Percentiles rank a stretch among this genome's conserved stretches.
Evolutionary conservation across 1,140 invertebrate genomes (phyloP).

Genomic region (Bathynomus jamesi): DNA sequence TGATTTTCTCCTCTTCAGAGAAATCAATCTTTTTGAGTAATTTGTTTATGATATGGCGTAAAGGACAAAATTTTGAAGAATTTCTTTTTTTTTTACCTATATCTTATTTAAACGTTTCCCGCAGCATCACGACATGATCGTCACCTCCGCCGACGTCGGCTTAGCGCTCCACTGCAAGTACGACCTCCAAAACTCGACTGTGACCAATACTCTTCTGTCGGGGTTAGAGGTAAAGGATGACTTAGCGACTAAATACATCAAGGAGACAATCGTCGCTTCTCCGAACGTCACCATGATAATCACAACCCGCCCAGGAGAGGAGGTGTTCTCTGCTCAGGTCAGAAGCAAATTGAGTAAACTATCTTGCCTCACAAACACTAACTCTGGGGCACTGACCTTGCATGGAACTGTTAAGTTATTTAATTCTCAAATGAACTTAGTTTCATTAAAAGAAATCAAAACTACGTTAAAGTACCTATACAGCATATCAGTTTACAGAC

Average conservation of each 20-base stretch:
- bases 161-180: slow-evolving; percentile 87
- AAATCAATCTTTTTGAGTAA: too few species aligned
- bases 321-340: slow-evolving; percentile 44
- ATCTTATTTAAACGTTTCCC: slow-evolving; percentile 49
- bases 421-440: neutral
- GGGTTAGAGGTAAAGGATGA: slow-evolving; percentile 80
- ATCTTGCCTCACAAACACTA: too few species aligned
- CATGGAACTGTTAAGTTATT: too few species aligned
- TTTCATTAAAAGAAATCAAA: too few species aligned
- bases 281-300: slow-evolving; percentile 91
- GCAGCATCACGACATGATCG: slow-evolving; percentile 90
- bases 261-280: slow-evolving; percentile 65
- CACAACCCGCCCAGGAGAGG: slow-evolving; percentile 46
- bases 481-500: too few species aligned
- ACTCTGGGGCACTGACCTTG: too few species aligned
- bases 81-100: too few species aligned
- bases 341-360: too few species aligned
- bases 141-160: slow-evolving; percentile 85
- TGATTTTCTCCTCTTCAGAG: too few species aligned
- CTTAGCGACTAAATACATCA: slow-evolving; percentile 51
- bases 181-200: slow-evolving; percentile 85
- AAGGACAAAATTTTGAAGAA: too few species aligned
- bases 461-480: too few species aligned
- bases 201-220: slow-evolving; percentile 61
- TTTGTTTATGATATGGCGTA: too few species aligned